phyloP scores from a whole-genome alignment of 2,888 invertebrate species.

The Hyalella azteca region DNA sequence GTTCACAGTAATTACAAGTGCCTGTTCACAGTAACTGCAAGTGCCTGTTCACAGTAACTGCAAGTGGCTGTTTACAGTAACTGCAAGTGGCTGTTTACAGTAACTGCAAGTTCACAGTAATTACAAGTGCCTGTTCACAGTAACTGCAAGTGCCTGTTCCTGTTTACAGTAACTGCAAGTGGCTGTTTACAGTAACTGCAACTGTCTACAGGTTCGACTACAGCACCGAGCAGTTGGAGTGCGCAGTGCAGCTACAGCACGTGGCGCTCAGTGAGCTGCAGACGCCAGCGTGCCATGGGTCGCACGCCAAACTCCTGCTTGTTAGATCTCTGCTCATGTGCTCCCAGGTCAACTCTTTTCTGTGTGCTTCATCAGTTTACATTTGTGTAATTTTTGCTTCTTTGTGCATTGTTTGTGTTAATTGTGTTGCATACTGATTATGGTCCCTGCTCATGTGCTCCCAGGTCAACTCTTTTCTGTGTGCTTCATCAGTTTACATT shows the following conservation, averaged over 20 bases:
- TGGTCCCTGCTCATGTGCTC: background rate
- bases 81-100: no score
- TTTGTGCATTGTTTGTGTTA: background rate
- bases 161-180: no score
- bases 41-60: no score
- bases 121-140: no score
- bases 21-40: no score
- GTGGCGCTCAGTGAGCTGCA: background rate
- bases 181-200: no score
- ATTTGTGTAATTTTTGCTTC: background rate
- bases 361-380: background rate
- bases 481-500: background rate
- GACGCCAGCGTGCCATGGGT: background rate
- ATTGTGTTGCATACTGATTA: background rate
- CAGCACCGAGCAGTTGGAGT: conserved; percentile 21
- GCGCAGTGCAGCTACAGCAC: background rate
- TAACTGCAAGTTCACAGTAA: no score
- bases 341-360: background rate
- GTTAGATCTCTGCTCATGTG: background rate
- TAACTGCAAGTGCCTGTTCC: no score
- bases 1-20: no score
- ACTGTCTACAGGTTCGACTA: background rate
- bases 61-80: no score
- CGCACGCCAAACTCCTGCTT: background rate
- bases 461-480: background rate